Percentiles rank a stretch among this genome's conserved stretches.
Evolutionary conservation across 2,797 vertebrate genomes (phyloP).

Genomic region (Pseudocheirus occidentalis): DNA sequence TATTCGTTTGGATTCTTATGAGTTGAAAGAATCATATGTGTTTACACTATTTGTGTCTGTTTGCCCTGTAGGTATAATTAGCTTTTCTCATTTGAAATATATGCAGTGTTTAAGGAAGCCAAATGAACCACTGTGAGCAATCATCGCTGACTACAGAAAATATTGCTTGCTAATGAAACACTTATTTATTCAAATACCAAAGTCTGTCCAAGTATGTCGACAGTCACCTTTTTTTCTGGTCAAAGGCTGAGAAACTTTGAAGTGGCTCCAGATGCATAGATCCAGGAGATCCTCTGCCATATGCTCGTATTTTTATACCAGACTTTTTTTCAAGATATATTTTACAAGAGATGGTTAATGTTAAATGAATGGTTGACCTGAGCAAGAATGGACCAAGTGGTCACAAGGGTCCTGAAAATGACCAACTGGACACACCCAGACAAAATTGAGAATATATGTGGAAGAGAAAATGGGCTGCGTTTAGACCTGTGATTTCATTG

Average conservation of each 20-base stretch:
- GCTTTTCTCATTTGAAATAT: constrained; percentile 39
- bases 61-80: constrained; percentile 54
- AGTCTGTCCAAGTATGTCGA: neutral
- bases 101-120: neutral
- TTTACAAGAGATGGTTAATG: neutral
- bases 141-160: constrained; percentile 30
- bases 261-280: neutral
- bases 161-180: constrained; percentile 36
- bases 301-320: neutral
- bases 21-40: constrained; percentile 4
- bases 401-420: neutral
- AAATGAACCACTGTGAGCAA: constrained; percentile 35
- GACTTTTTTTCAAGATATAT: neutral
- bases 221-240: constrained; percentile 31
- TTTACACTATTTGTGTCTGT: constrained; percentile 35
- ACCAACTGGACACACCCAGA: neutral
- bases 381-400: neutral
- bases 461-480: too few relatives aligned
- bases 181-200: constrained; percentile 38
- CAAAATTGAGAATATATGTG: neutral
- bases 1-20: neutral
- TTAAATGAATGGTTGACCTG: neutral
- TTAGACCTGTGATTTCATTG: too few relatives aligned
- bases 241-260: constrained; percentile 27
- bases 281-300: neutral